Conservation (phyloP, 92 coral and sea anemone species). For the Metridium senile region DNA sequence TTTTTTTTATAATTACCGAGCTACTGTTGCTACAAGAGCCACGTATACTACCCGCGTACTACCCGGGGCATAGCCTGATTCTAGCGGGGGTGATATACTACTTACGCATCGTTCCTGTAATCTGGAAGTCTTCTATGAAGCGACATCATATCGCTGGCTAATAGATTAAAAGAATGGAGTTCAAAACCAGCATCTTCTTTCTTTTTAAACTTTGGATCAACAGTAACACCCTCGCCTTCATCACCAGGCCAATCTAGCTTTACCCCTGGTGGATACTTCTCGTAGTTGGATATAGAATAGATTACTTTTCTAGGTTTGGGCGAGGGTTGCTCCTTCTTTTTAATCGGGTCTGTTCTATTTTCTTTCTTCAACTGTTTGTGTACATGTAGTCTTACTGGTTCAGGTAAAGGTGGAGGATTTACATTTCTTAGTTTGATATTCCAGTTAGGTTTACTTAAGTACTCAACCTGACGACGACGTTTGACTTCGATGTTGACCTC, state of each 20-base stretch:
- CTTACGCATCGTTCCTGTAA: slow-evolving; percentile 64
- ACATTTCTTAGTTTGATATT: slow-evolving; percentile 36
- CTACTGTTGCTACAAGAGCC: too few species aligned
- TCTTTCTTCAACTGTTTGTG: slow-evolving; percentile 3
- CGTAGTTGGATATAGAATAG: slow-evolving; percentile 67
- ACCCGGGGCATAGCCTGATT: slow-evolving; percentile 2
- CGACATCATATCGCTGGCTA: slow-evolving; percentile 79
- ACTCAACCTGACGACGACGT: slow-evolving; percentile 57
- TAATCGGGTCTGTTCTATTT: background rate
- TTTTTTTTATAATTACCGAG: too few species aligned
- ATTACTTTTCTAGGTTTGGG: slow-evolving; percentile 32
- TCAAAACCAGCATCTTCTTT: slow-evolving; percentile 73
- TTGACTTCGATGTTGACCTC: slow-evolving; percentile 86
- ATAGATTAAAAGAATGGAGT: slow-evolving; percentile 72
- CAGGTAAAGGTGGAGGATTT: slow-evolving; percentile 28
- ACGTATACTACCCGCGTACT: too few species aligned
- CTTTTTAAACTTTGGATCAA: slow-evolving; percentile 53
- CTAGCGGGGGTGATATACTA: slow-evolving; percentile 14
- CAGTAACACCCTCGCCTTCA: slow-evolving; percentile 68
- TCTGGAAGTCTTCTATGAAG: slow-evolving; percentile 67
- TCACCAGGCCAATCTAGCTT: slow-evolving; percentile 76
- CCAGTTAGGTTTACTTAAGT: slow-evolving; percentile 69
- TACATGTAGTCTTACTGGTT: slow-evolving; percentile 5
- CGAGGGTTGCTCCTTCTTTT: slow-evolving; percentile 6
- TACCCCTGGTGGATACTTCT: slow-evolving; percentile 64